Conservation (phyloP, 2,888 invertebrate genomes). For the Drosophila emarginata region DNA sequence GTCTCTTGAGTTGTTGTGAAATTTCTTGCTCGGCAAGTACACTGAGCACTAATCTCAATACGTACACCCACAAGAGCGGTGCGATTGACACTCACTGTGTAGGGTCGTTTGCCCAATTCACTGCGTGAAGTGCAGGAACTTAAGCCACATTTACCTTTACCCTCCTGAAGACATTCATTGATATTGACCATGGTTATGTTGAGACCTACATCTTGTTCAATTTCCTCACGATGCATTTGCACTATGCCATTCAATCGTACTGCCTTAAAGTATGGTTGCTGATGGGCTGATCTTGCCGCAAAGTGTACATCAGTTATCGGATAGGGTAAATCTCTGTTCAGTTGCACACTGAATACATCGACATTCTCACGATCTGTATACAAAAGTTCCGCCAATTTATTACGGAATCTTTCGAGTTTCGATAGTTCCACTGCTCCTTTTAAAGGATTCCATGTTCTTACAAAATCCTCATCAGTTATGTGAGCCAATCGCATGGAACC, state of each 20-base stretch:
- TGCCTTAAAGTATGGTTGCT: slow-evolving; percentile 93
- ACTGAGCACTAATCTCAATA: slow-evolving; percentile 94
- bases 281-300: slow-evolving; percentile 92
- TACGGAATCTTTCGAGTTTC: slow-evolving; percentile 93
- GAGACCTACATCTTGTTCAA: slow-evolving; percentile 94
- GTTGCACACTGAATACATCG: slow-evolving; percentile 97
- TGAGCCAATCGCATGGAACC: slow-evolving; percentile 96
- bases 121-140: slow-evolving; percentile 96
- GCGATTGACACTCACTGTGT: slow-evolving; percentile 98
- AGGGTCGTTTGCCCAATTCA: slow-evolving; percentile 90
- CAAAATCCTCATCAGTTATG: slow-evolving; percentile 97
- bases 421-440: slow-evolving; percentile 91
- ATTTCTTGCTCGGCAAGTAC: slow-evolving; percentile 95
- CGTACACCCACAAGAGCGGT: slow-evolving; percentile 97
- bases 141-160: slow-evolving; percentile 90
- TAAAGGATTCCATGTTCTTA: slow-evolving; percentile 96
- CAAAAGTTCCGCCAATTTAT: slow-evolving; percentile 92
- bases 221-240: slow-evolving; percentile 94
- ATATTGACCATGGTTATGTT: slow-evolving; percentile 99
- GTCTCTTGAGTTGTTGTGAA: slow-evolving; percentile 90
- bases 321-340: slow-evolving; percentile 91
- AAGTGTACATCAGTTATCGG: slow-evolving; percentile 95
- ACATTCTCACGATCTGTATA: slow-evolving; percentile 94
- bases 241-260: slow-evolving; percentile 96
- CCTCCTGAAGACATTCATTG: slow-evolving; percentile 96